Conservation (phyloP, 2,888 invertebrate species). For the Clanis bilineata region DNA sequence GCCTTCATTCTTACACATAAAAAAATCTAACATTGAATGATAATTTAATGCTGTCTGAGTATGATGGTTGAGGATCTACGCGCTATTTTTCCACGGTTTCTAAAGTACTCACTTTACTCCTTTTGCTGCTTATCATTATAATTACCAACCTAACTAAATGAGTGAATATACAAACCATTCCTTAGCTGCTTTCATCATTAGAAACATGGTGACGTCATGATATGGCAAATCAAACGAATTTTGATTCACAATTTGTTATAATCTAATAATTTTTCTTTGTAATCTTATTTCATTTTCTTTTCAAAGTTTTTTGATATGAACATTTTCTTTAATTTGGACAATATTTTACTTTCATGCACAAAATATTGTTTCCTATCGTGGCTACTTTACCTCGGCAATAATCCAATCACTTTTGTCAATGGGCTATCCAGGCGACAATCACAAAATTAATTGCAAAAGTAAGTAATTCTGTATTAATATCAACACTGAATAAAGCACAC, state of each 20-base stretch:
- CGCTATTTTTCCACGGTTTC: neutral
- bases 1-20: too few relatives aligned
- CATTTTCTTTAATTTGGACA: neutral
- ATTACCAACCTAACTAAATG: conserved; percentile 10
- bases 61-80: neutral
- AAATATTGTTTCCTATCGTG: conserved; percentile 24
- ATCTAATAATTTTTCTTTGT: neutral
- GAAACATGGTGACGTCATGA: neutral
- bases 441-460: conserved; percentile 44
- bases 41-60: neutral
- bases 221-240: neutral
- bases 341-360: conserved; percentile 24
- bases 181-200: conserved; percentile 23
- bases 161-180: conserved; percentile 21
- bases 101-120: conserved; percentile 21
- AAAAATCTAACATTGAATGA: neutral
- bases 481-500: neutral
- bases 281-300: neutral
- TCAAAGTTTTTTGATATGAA: neutral
- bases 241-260: neutral
- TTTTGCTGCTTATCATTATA: conserved; percentile 19
- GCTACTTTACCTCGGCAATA: conserved; percentile 94
- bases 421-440: conserved; percentile 85
- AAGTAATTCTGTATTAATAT: conserved; percentile 14
- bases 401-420: conserved; percentile 96